Conservation (phyloP, 2,113 vertebrate genomes). For the Microcebus jonahi region DNA sequence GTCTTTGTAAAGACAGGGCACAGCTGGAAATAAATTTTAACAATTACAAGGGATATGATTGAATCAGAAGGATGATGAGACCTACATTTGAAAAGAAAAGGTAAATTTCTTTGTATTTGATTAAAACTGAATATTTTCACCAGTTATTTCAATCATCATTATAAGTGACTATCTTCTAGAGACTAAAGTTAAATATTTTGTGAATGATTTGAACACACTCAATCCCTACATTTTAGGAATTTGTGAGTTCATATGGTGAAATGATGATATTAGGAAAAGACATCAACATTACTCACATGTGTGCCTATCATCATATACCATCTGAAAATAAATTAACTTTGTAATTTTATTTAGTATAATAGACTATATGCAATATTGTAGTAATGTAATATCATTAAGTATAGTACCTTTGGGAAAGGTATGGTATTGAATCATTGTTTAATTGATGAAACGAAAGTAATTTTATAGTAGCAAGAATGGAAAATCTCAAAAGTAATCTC, state of each 20-base stretch:
- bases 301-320: background rate
- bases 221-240: background rate
- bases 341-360: background rate
- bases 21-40: background rate
- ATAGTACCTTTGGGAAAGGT: background rate
- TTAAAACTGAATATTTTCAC: background rate
- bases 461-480: background rate
- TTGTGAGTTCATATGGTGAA: background rate
- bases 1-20: background rate
- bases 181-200: background rate
- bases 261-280: background rate
- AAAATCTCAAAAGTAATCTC: background rate
- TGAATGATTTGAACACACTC: background rate
- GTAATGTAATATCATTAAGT: background rate
- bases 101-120: background rate
- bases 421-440: background rate
- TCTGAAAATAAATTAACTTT: background rate
- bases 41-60: background rate
- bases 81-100: background rate
- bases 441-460: background rate
- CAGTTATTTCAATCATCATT: background rate
- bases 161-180: background rate
- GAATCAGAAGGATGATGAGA: background rate
- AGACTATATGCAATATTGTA: background rate
- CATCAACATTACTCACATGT: background rate